Evolutionary conservation across 2,888 invertebrate genomes (phyloP), one percentile per base, ranked within the genome.

Genomic region (Brachyopa scutellaris): DNA sequence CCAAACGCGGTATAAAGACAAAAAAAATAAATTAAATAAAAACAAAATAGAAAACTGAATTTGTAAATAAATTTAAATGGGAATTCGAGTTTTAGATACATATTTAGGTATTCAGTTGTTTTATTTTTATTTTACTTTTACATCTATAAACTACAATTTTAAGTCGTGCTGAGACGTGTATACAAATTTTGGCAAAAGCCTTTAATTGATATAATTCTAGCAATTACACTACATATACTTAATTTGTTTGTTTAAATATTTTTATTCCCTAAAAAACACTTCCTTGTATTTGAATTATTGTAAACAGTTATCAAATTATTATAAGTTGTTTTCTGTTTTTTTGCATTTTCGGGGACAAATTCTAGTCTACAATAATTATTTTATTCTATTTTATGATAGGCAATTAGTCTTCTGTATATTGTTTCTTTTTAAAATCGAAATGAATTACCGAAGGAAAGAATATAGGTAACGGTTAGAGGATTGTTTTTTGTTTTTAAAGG

Each of bases 141-240:
- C 55, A 74, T 33, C 62, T 80, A 80, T 21, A 62, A 45, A 69
- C 74, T 74, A 74, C 67, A 74, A 67, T 77, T 82, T 72, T 49
- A 77, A 77, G 82, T 82, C 77, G 72, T 82, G 82, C 82, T 72
- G 62, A 77, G 82, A 82, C 82, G 42, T 82, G 77, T 82, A 74
- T 80, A 82, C 76, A 82, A 82, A 82, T 72, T 36, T 66, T 47
- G 77, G 77, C 82, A 82, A 82, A 70, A 82, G 82, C 82, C 82
- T 49, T 76, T 61, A 70, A 76, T 82, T 61, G 64, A 82, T 82
- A 66, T 82, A 57, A 61, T 66, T 55, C 15, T 51, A 72, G 49
- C 62, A 61, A 23, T 53, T 36, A 33, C 59, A 36, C 47, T 67
- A 73, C 67, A 67, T 57, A 40, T 51, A 66, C 15, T 19, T 53